Evolutionary conservation across 1,140 invertebrate species (phyloP), one percentile per base, ranked within the genome.

Genomic region (Nebria ingens): DNA sequence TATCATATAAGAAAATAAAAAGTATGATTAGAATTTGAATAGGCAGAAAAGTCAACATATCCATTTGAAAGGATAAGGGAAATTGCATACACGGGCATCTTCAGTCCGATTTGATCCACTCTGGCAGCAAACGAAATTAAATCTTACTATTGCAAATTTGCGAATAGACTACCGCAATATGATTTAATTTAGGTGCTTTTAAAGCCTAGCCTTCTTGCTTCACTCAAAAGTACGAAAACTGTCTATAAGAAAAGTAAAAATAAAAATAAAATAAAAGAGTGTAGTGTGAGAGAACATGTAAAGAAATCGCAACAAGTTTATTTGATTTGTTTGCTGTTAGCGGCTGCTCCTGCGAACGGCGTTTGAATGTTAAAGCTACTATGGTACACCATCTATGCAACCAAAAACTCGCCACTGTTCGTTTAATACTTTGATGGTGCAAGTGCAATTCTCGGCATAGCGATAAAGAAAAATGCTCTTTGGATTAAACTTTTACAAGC

Each of bases 261-360:
- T n/a, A n/a, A n/a, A n/a, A n/a, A n/a, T n/a, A n/a, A n/a, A n/a
- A n/a, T n/a, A n/a, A n/a, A n/a, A n/a, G n/a, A n/a, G n/a, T n/a
- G n/a, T n/a, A n/a, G n/a, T n/a, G n/a, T n/a, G n/a, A n/a, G 25
- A 6, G 25, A 34, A n/a, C 40, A 45, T 45, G 40, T 45, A 45
- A 45, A 45, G 40, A 45, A 45, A 45, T 45, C 40, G 40, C 40
- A 45, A 45, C 40, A 45, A 45, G 40, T 45, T 45, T 45, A 45
- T 45, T 45, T 45, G 40, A 45, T 45, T 45, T 45, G 40, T 45
- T 45, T 45, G 40, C 40, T 45, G 9, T 45, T 45, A 45, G 40
- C 40, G 6, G 40, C 17, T 17, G 9, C 40, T 17, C 17, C 17
- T 45, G 40, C 3, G 40, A 45, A 45, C 40, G 4, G 15, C 40